Conservation (phyloP, 2,797 vertebrate genomes). For the Acridotheres tristis region DNA sequence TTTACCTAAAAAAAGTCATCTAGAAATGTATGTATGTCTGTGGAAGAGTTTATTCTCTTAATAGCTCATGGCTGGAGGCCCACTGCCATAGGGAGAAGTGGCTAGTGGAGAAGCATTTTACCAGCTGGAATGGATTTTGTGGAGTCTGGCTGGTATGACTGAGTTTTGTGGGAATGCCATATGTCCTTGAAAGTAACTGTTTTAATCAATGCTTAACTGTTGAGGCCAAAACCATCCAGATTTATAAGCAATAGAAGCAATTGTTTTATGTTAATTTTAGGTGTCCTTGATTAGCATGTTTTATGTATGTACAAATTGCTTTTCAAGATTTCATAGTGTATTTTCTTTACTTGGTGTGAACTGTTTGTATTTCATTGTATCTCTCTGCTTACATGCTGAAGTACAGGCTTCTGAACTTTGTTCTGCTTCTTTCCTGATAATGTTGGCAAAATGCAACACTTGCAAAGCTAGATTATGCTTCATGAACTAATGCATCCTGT, state of each 20-base stretch:
- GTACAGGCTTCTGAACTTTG: neutral
- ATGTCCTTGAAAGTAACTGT: neutral
- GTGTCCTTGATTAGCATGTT: neutral
- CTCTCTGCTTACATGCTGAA: neutral
- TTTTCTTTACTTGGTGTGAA: neutral
- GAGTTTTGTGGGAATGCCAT: neutral
- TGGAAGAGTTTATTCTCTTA: neutral
- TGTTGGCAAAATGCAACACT: neutral
- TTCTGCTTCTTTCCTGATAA: neutral
- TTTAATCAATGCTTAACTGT: neutral
- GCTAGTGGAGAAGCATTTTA: neutral
- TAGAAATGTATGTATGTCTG: neutral
- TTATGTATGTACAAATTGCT: neutral
- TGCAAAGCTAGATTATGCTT: neutral
- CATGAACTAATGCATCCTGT: neutral
- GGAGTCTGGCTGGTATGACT: neutral
- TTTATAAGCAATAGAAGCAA: neutral
- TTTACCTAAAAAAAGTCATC: neutral
- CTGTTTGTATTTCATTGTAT: neutral
- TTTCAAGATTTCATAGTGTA: neutral
- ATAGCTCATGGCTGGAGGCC: neutral
- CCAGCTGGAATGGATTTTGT: neutral
- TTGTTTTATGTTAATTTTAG: neutral
- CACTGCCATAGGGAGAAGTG: neutral
- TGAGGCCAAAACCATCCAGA: neutral